phyloP scores from a whole-genome alignment of 64 coral and sea anemone species.

The Platygyra sinensis region DNA sequence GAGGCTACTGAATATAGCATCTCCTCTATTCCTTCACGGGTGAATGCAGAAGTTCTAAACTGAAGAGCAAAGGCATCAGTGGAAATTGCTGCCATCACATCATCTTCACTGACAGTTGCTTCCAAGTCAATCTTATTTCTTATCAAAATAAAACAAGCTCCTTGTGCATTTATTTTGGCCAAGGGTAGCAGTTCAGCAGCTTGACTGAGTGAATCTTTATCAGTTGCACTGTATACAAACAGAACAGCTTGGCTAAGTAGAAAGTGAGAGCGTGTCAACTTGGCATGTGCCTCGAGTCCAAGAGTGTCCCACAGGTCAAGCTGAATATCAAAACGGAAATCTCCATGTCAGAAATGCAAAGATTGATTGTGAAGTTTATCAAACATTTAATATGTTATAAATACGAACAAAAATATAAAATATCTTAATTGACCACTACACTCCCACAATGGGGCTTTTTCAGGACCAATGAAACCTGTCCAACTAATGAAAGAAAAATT shows the following conservation, averaged over 20 bases:
- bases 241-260: constrained; percentile 22
- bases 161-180: constrained; percentile 11
- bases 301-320: constrained; percentile 23
- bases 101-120: constrained; percentile 7
- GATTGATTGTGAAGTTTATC: too few species aligned
- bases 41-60: constrained; percentile 33
- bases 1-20: background rate
- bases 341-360: too few species aligned
- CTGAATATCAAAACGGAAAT: background rate
- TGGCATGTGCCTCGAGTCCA: constrained; percentile 5
- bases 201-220: background rate
- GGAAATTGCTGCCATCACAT: background rate
- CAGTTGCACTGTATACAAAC: constrained; percentile 43
- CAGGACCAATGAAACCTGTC: too few species aligned
- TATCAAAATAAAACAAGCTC: constrained; percentile 14
- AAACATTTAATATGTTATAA: too few species aligned
- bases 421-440: too few species aligned
- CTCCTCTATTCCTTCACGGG: background rate
- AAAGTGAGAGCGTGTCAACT: constrained; percentile 30
- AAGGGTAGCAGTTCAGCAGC: background rate
- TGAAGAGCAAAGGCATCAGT: background rate
- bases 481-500: too few species aligned
- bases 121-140: constrained; percentile 32
- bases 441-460: too few species aligned
- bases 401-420: too few species aligned